Evolutionary conservation across 2,888 invertebrate species (phyloP), one percentile per base, ranked within the genome.

Genomic region (Apodemia mormo): DNA sequence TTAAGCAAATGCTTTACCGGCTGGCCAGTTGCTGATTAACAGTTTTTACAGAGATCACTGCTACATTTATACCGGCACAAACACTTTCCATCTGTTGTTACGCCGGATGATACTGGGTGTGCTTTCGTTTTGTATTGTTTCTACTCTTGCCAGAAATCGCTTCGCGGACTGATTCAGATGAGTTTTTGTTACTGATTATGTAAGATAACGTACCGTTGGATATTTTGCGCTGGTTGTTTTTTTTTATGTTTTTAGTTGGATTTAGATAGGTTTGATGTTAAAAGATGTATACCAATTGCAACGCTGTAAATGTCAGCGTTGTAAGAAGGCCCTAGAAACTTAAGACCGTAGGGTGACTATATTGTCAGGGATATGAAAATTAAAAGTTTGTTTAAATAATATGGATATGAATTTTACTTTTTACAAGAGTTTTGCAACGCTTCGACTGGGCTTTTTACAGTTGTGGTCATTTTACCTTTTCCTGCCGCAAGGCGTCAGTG

Each of bases 1-100:
- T 74, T 86, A 66, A 65, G 54, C 52, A 45, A 66, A 49, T 45
- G 45, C 33, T 54, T 67, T 54, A 67, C 54, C 14, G 85, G 66
- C 43, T 29, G 66, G 43, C 2, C 37, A 43, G 29, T 68, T 9
- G 61, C 79, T 82, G 85, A 85, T 88, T 85, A 88, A 85, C 81
- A 81, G 83, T 89, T 91, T 89, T 89, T 88, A 78, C 83, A 70
- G 80, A 81, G 80, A 82, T 82, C 78, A 78, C 78, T 79, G 80
- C 78, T 81, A 80, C 80, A 81, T 79, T 79, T 79, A 80, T 82
- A 81, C 79, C 78, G 71, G 33, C 54, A 52, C 76, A 76, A 81
- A 81, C 81, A 80, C 81, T 85, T 84, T 84, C 82, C 78, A 80
- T 80, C 73, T 72, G 73, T 74, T 77, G 80, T 83, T 81, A 80